Percentiles rank a stretch among this genome's conserved stretches.
Conservation (phyloP, 1,140 invertebrate species). For the Heliconius himera region DNA sequence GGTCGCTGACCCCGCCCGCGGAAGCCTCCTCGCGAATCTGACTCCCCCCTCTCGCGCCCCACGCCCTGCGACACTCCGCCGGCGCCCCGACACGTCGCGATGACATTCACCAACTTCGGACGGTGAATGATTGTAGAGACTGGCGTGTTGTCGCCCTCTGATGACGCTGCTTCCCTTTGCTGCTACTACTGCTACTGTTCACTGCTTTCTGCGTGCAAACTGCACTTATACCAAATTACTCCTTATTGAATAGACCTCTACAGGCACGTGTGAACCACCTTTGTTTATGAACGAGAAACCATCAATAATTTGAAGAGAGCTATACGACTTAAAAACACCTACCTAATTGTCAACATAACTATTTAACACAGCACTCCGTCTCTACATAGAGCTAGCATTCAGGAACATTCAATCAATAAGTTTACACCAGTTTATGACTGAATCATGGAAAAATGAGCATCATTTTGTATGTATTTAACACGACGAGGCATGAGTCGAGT, state of each 20-base stretch:
- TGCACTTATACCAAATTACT: neutral
- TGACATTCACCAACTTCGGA: conserved; percentile 60
- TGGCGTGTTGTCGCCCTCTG: neutral
- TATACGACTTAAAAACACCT: too few species aligned
- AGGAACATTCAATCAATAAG: conserved; percentile 7
- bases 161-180: conserved; percentile 13
- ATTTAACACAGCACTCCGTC: neutral
- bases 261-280: neutral
- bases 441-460: neutral
- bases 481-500: neutral
- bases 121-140: conserved; percentile 44
- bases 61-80: conserved; percentile 26
- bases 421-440: neutral
- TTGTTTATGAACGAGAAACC: too few species aligned
- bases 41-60: conserved; percentile 44
- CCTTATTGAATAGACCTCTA: neutral
- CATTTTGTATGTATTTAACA: conserved; percentile 1
- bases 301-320: too few species aligned
- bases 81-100: conserved; percentile 39
- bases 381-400: neutral
- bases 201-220: neutral
- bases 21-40: conserved; percentile 76
- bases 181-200: conserved; percentile 12
- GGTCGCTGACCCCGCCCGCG: conserved; percentile 79
- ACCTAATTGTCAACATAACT: neutral